phyloP scores from a whole-genome alignment of 1,140 invertebrate genomes.

The Formica exsecta region DNA sequence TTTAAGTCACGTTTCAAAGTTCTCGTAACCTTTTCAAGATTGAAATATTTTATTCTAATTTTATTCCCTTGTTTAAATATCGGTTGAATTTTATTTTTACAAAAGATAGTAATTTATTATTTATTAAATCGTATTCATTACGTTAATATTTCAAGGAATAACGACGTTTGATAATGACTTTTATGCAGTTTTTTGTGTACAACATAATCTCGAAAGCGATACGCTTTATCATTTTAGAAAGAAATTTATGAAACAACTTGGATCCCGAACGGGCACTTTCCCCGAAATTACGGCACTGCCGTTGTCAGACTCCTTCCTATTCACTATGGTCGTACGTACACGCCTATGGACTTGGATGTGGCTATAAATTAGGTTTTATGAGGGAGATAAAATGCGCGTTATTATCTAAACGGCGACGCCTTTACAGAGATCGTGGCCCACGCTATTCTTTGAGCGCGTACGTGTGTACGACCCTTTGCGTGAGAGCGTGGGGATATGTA shows the following conservation, averaged over 20 bases:
- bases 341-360: conserved; percentile 82
- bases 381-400: conserved; percentile 87
- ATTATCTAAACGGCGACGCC: conserved; percentile 87
- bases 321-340: conserved; percentile 73
- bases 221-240: conserved; percentile 55
- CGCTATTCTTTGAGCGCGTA: conserved; percentile 78
- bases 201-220: conserved; percentile 59
- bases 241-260: conserved; percentile 62
- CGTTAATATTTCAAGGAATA: not conserved
- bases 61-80: not conserved
- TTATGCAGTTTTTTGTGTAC: conserved; percentile 34
- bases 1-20: not conserved
- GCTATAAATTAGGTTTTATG: conserved; percentile 87
- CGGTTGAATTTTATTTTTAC: not conserved
- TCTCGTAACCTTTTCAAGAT: not conserved
- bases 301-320: conserved; percentile 72
- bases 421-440: conserved; percentile 84
- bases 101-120: not conserved
- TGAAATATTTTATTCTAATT: not conserved
- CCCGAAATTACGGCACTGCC: conserved; percentile 70
- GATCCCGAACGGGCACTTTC: conserved; percentile 53
- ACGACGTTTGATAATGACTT: conserved; percentile 16
- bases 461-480: conserved; percentile 36
- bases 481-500: conserved; percentile 3
- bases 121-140: not conserved